Base-by-base conservation (phyloP, 2,797 vertebrate genomes). In the Microchirus variegatus region DNA sequence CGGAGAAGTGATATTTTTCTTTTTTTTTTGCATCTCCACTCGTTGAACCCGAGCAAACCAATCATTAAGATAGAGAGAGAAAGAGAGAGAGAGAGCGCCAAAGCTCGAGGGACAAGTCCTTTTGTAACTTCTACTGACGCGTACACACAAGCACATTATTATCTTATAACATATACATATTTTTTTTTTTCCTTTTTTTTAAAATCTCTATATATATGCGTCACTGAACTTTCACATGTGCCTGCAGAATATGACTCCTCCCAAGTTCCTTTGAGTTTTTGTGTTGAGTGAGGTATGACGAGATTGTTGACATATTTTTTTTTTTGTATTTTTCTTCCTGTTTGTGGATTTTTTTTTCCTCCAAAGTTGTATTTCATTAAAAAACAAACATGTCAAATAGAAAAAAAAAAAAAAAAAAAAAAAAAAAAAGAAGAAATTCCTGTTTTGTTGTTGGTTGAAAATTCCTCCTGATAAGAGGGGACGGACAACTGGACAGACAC, bases 241-340 rank as follows among this genome's bases (percentile, higher is more conserved):
- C 86, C 85, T 80, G 81, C 82, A 79, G 79, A 85, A 78, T 83
- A 81, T 68, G 83, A 86, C 83, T 86, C 88, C 86, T 89, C 84
- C 87, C 85, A 81, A 85, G 85, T 86, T 91, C 86, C 63, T 89
- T 90, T 91, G 87, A 90, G 90, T 90, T 88, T 88, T 92, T 75
- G 85, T 90, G 91, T 93, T 91, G 89, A 86, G 92, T 94, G 93
- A 94, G 93, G 93, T 94, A 94, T 93, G 92, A 93, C 73, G 68
- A 91, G 89, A 92, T 93, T 90, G 88, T 90, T 52, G 77, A 64
- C 56, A 73, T 78, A 55, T 73, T 64, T 56, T 58, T 73, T 65
- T 76, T 59, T 73, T 66, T 56, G 22, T 78, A 55, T 87, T 22
- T 85, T 87, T 89, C 75, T 59, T 79, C 12, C 22, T 22, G 38